phyloP scores from a whole-genome alignment of 2,797 vertebrate species.

The Sibirionetta formosa region DNA sequence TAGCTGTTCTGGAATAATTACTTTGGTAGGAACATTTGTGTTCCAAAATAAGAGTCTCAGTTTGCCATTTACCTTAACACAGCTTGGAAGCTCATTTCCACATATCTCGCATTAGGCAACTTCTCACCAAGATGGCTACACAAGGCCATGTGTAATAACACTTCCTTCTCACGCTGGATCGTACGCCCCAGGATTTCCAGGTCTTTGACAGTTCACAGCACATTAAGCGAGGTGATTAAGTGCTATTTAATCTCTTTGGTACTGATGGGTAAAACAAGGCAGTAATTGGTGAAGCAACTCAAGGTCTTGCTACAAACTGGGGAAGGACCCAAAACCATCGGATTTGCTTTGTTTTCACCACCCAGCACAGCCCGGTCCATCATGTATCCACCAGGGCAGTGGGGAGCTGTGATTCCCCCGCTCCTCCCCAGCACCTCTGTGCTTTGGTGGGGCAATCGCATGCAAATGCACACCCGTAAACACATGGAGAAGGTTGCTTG shows the following conservation, averaged over 20 bases:
- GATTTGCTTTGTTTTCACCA: not conserved
- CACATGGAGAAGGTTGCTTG: not conserved
- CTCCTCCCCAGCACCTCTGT: not conserved
- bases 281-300: not conserved
- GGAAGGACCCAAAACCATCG: accelerated
- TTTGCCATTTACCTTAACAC: not conserved
- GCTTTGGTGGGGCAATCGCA: not conserved
- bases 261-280: not conserved
- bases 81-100: not conserved
- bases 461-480: not conserved
- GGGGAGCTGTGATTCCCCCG: not conserved
- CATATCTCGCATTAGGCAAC: not conserved
- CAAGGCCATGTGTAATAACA: not conserved
- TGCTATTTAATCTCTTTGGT: not conserved
- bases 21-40: not conserved
- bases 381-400: accelerated
- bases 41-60: not conserved
- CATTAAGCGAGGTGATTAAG: not conserved
- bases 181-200: not conserved
- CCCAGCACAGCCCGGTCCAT: accelerated
- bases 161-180: not conserved
- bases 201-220: slow-evolving; percentile 9
- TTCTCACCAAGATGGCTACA: not conserved
- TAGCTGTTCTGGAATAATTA: not conserved
- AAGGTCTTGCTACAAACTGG: not conserved